Conservation (phyloP, 2,113 vertebrate species). For the Hoplias malabaricus region DNA sequence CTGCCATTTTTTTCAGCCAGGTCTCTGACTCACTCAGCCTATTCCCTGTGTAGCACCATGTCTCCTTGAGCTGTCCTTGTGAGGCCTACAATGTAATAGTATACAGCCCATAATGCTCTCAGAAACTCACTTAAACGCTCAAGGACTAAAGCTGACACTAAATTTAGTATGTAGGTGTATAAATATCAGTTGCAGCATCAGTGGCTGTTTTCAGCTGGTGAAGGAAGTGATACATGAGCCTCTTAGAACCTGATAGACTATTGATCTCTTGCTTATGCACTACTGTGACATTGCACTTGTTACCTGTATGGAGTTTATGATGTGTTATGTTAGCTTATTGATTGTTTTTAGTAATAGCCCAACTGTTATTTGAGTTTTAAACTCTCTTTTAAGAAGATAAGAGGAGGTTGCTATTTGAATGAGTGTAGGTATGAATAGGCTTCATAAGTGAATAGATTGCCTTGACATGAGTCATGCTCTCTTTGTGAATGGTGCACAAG, state of each 20-base stretch:
- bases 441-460: slow-evolving; percentile 41
- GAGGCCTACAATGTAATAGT: slow-evolving; percentile 71
- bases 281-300: neutral
- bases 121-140: slow-evolving; percentile 63
- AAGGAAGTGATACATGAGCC: neutral
- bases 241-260: neutral
- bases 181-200: neutral
- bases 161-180: slow-evolving; percentile 25
- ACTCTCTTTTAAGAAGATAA: neutral
- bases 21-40: slow-evolving; percentile 70
- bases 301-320: neutral
- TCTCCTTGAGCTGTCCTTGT: slow-evolving; percentile 70
- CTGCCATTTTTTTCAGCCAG: slow-evolving; percentile 64
- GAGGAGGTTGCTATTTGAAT: slow-evolving; percentile 22
- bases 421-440: slow-evolving; percentile 35
- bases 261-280: neutral
- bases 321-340: neutral
- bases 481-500: slow-evolving; percentile 37
- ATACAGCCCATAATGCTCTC: slow-evolving; percentile 71
- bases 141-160: slow-evolving; percentile 63
- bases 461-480: slow-evolving; percentile 46
- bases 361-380: slow-evolving; percentile 5
- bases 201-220: neutral
- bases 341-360: slow-evolving; percentile 1
- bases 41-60: slow-evolving; percentile 56